Conservation (phyloP, 1,140 invertebrate species). For the Hyles euphorbiae region DNA sequence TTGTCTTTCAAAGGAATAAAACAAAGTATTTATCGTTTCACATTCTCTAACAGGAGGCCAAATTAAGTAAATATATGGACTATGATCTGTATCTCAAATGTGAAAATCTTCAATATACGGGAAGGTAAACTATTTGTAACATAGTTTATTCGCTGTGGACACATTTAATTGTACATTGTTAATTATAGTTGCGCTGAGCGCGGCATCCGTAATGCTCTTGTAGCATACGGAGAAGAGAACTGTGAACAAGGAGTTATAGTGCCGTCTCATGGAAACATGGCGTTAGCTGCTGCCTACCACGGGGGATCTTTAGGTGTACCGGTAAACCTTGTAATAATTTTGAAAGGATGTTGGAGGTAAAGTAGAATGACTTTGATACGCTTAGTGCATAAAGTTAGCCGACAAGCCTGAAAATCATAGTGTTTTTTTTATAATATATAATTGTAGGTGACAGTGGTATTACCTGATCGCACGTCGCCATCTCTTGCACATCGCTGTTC, state of each 20-base stretch:
- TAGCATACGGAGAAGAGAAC: constrained; percentile 32
- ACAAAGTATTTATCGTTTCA: background rate
- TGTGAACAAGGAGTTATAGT: constrained; percentile 45
- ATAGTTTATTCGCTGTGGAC: background rate
- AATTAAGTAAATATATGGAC: constrained; percentile 64
- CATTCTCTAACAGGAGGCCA: constrained; percentile 52
- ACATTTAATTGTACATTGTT: background rate
- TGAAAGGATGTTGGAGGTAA: too few relatives aligned
- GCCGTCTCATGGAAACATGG: constrained; percentile 54
- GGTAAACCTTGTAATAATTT: constrained; percentile 23
- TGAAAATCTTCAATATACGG: constrained; percentile 66
- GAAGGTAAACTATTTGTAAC: constrained; percentile 45
- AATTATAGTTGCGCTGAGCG: constrained; percentile 54
- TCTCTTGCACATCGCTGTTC: constrained; percentile 51
- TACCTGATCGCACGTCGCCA: constrained; percentile 43
- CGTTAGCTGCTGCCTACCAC: constrained; percentile 55
- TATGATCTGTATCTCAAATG: constrained; percentile 67
- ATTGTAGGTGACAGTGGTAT: constrained; percentile 44
- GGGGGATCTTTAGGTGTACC: constrained; percentile 43
- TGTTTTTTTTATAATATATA: background rate
- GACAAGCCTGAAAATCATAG: too few relatives aligned
- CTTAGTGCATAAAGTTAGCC: too few relatives aligned
- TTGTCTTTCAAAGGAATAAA: background rate
- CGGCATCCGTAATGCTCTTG: constrained; percentile 50
- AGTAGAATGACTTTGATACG: too few relatives aligned